A percentile compares a stretch with the other conserved stretches of the same genome.
phyloP scores from a whole-genome alignment of 2,113 vertebrate genomes.

The Puffinus mauretanicus region DNA sequence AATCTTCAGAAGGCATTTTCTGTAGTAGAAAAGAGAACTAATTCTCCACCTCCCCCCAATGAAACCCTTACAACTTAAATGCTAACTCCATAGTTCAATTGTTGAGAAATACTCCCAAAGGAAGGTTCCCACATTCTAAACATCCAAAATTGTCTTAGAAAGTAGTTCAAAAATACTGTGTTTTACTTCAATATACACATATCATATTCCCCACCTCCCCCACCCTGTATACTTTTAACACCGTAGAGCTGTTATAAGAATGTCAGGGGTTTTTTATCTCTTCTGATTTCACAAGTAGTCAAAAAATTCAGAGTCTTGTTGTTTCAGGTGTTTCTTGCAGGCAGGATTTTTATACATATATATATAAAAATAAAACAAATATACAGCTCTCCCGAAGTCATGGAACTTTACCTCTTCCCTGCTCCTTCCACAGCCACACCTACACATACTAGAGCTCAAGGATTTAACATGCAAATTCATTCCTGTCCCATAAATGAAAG shows the following conservation, averaged over 20 bases:
- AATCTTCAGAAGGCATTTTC: neutral
- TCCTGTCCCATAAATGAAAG: neutral
- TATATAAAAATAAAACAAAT: rapidly evolving
- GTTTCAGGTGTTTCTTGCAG: neutral
- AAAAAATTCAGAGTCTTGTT: neutral
- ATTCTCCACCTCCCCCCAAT: neutral
- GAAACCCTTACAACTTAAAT: neutral
- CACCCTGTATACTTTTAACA: rapidly evolving
- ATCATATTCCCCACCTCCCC: neutral
- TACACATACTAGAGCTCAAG: neutral
- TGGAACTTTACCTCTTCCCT: too few species aligned
- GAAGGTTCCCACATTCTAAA: neutral
- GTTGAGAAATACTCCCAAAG: neutral
- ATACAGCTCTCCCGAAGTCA: rapidly evolving
- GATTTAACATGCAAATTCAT: neutral
- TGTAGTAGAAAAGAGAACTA: neutral
- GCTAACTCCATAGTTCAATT: neutral
- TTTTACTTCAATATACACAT: neutral
- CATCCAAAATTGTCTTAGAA: neutral
- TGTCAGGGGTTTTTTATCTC: rapidly evolving
- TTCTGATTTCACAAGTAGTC: neutral
- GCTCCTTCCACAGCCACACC: neutral
- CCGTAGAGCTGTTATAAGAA: neutral
- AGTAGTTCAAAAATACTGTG: neutral
- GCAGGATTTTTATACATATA: too few species aligned